These are phyloP conservation scores for Yponomeuta plumbellus DNA, from an alignment of 2,888 invertebrate species.

Conservation along the genomic window DNA sequence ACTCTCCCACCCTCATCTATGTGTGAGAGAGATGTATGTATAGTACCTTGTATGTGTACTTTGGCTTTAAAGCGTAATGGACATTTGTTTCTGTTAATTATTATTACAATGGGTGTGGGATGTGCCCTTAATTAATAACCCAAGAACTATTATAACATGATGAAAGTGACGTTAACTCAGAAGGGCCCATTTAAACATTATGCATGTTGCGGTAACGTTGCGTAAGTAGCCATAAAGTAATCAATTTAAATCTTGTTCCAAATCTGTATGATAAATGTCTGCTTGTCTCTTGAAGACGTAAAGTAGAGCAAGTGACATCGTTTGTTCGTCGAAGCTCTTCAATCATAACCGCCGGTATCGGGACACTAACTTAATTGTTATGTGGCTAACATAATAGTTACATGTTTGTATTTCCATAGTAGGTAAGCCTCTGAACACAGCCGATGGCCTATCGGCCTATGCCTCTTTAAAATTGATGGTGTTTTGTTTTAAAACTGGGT, in stretches of 20 bases:
- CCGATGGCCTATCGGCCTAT: background rate
- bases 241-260: background rate
- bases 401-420: background rate
- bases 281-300: background rate
- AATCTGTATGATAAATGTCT: background rate
- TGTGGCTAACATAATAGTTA: constrained; percentile 7
- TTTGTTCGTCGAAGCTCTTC: background rate
- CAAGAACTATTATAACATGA: background rate
- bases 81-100: background rate
- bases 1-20: too few species aligned
- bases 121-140: background rate
- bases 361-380: constrained; percentile 7
- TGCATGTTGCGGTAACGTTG: background rate
- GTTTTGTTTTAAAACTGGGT: constrained; percentile 12
- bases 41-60: too few species aligned
- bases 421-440: background rate
- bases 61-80: background rate
- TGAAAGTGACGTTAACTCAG: background rate
- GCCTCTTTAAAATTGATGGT: constrained; percentile 10
- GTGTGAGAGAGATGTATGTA: too few species aligned
- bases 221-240: background rate
- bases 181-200: background rate
- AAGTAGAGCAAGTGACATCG: background rate
- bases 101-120: background rate
- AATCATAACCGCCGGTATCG: background rate